Conservation (phyloP, 2,888 invertebrate species). For the Hololepta plana region DNA sequence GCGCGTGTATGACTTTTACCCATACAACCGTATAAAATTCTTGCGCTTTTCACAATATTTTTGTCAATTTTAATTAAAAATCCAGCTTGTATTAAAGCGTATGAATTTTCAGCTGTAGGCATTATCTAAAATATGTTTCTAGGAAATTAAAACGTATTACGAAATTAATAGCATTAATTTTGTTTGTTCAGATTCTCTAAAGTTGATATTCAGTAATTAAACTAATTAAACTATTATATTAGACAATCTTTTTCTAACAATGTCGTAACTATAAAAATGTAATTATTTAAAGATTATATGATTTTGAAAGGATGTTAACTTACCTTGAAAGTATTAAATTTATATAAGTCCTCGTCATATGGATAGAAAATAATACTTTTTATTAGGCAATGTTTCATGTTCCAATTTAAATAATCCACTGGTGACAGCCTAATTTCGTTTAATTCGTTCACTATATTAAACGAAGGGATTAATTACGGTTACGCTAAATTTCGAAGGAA, state of each 20-base stretch:
- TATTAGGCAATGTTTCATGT: not conserved
- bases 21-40: conserved; percentile 47
- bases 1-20: conserved; percentile 31
- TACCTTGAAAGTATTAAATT: too few relatives aligned
- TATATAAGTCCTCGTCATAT: not conserved
- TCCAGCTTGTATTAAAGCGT: conserved; percentile 54
- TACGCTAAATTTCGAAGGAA: not conserved
- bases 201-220: too few relatives aligned
- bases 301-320: too few relatives aligned
- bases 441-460: not conserved
- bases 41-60: conserved; percentile 29
- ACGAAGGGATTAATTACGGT: not conserved
- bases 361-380: not conserved
- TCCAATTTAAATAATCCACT: not conserved
- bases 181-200: too few relatives aligned
- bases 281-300: too few relatives aligned
- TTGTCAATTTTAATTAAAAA: conserved; percentile 40
- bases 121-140: conserved; percentile 43
- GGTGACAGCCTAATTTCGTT: not conserved
- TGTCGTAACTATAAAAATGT: too few relatives aligned
- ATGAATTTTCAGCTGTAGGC: conserved; percentile 50
- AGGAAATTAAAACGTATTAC: conserved; percentile 2
- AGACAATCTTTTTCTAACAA: too few relatives aligned
- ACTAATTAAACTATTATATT: too few relatives aligned
- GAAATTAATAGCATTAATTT: too few relatives aligned